Base-by-base conservation (phyloP, 2,797 vertebrate species). In the Triplophysa yarkandensis region DNA sequence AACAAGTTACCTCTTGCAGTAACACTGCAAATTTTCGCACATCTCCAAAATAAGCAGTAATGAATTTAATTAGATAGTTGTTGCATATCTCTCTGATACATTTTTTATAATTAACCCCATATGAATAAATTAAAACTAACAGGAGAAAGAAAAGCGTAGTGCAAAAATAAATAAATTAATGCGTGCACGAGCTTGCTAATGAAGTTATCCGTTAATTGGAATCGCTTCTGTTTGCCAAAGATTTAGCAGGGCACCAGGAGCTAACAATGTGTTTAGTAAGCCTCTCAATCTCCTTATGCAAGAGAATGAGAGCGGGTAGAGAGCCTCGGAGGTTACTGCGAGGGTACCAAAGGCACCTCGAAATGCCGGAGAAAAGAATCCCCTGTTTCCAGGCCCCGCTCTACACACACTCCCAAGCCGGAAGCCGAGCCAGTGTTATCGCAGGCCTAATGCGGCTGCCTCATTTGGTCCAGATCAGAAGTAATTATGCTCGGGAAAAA, bases 101-200 rank as follows among this genome's bases (percentile, higher is more conserved):
- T 90, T 92, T 91, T 83, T 92, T 91, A 92, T 93, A 93, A 93
- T 93, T 93, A 93, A 92, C 90, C 92, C 92, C 92, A 91, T 91
- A 89, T 92, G 92, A 93, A 91, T 92, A 92, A 92, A 92, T 92
- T 91, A 92, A 92, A 93, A 92, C 90, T 92, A 93, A 90, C 89
- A 90, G 87, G 88, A 87, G 86, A 87, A 85, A 88, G 89, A 87
- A 91, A 89, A 87, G 86, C 89, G 87, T 85, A 86, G 25, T 57
- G 58, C 44, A 48, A 58, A 52, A 57, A 52, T 68, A 50, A 68
- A 66, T 55, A 52, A 65, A 62, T 52, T n/a, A 68, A 28, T 27
- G 43, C 30, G 28, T 52, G 9, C 46, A 19, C 64, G 81, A 86
- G 83, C 84, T 81, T 78, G 68, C 87, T 91, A 91, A 93, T 92